phyloP scores from a whole-genome alignment of 2,888 invertebrate species.

The Drosophila acutilabella region DNA sequence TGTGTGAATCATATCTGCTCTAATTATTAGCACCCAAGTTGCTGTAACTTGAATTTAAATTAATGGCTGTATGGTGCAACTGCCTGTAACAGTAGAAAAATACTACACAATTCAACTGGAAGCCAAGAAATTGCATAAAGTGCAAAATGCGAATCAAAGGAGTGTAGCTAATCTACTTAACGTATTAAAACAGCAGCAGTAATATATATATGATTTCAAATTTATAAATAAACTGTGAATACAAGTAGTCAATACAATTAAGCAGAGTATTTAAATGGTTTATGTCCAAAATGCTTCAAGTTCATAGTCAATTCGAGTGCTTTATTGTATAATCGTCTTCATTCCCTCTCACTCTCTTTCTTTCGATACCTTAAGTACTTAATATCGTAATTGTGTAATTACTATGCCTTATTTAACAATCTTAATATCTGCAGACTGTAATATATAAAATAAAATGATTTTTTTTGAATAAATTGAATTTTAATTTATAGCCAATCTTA shows the following conservation, averaged over 20 bases:
- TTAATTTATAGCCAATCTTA: too few species aligned
- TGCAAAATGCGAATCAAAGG: neutral
- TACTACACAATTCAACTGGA: slow-evolving; percentile 4
- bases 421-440: slow-evolving; percentile 16
- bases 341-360: neutral
- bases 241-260: slow-evolving; percentile 1
- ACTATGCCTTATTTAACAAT: slow-evolving; percentile 14
- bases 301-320: slow-evolving; percentile 25
- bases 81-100: slow-evolving; percentile 11
- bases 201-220: slow-evolving; percentile 16
- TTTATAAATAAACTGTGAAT: slow-evolving; percentile 16
- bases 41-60: slow-evolving; percentile 47
- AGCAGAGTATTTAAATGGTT: neutral
- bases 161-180: neutral
- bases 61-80: slow-evolving; percentile 48
- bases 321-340: slow-evolving; percentile 8
- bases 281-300: slow-evolving; percentile 1
- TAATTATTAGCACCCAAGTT: slow-evolving; percentile 40
- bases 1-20: slow-evolving; percentile 47
- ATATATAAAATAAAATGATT: too few species aligned
- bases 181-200: slow-evolving; percentile 1
- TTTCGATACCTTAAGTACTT: slow-evolving; percentile 1
- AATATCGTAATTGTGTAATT: neutral
- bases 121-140: slow-evolving; percentile 21
- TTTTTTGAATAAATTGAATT: too few species aligned